These are phyloP conservation scores for Benitochromis conjunctus DNA, from an alignment of 2,113 vertebrate species.

Conservation along the genomic window DNA sequence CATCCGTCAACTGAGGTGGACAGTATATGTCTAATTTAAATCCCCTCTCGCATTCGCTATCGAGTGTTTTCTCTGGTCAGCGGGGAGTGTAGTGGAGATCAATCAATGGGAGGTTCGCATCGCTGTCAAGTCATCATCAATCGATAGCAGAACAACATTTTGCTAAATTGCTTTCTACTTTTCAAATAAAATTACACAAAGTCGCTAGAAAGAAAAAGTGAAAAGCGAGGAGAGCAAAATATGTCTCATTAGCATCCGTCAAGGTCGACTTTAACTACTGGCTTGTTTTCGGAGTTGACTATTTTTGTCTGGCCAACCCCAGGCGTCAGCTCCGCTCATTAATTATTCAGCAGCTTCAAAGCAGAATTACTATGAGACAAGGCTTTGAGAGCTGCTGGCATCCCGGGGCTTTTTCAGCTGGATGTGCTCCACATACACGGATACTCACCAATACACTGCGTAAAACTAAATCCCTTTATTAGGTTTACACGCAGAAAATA, in stretches of 20 bases:
- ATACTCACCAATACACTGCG: background rate
- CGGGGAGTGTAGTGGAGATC: slow-evolving; percentile 67
- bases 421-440: background rate
- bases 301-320: slow-evolving; percentile 32
- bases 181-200: background rate
- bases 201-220: accelerated
- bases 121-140: slow-evolving; percentile 26
- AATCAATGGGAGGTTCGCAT: slow-evolving; percentile 70
- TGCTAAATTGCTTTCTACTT: accelerated
- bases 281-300: slow-evolving; percentile 9
- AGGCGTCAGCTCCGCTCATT: slow-evolving; percentile 56
- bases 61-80: slow-evolving; percentile 67
- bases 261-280: background rate
- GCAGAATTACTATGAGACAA: slow-evolving; percentile 50
- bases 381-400: slow-evolving; percentile 17
- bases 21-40: slow-evolving; percentile 52
- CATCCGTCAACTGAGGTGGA: slow-evolving; percentile 16
- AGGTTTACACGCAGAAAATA: background rate
- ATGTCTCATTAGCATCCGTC: accelerated
- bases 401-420: background rate
- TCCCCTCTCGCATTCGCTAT: slow-evolving; percentile 56
- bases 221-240: accelerated
- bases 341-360: slow-evolving; percentile 69
- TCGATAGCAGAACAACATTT: slow-evolving; percentile 27
- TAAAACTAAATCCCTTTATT: background rate